Conservation (phyloP, 2,113 vertebrate genomes). For the Eupsittula cactorum region DNA sequence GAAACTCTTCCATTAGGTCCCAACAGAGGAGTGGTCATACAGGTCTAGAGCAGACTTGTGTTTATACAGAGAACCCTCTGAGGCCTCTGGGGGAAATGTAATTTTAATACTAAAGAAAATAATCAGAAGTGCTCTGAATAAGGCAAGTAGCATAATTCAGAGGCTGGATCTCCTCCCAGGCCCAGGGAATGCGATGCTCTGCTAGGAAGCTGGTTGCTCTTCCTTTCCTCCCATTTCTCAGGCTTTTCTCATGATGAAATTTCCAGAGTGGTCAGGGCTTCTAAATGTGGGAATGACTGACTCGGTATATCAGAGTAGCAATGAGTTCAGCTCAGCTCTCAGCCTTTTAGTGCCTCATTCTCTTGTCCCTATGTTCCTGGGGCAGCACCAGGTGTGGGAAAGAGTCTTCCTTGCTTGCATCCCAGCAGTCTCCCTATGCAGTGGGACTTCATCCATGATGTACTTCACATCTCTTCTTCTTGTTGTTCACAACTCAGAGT, state of each 20-base stretch:
- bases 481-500: not conserved
- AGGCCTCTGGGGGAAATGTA: not conserved
- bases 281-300: not conserved
- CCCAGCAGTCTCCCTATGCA: not conserved
- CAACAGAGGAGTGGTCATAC: not conserved
- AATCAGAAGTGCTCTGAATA: not conserved
- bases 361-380: not conserved
- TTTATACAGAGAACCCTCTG: not conserved
- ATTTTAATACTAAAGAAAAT: not conserved
- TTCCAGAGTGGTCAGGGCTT: not conserved
- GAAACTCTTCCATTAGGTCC: not conserved
- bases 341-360: not conserved
- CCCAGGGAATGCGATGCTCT: not conserved
- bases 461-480: not conserved
- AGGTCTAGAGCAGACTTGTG: accelerated
- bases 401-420: not conserved
- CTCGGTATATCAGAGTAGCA: not conserved
- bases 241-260: not conserved
- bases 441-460: not conserved
- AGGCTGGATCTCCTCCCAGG: not conserved
- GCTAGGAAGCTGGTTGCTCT: not conserved
- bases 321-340: not conserved
- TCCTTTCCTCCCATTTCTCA: not conserved
- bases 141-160: not conserved
- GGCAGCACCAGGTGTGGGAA: accelerated